Evolutionary conservation across 2,888 invertebrate species (phyloP), one percentile per base, ranked within the genome.

Genomic region (Tetragonula carbonaria): DNA sequence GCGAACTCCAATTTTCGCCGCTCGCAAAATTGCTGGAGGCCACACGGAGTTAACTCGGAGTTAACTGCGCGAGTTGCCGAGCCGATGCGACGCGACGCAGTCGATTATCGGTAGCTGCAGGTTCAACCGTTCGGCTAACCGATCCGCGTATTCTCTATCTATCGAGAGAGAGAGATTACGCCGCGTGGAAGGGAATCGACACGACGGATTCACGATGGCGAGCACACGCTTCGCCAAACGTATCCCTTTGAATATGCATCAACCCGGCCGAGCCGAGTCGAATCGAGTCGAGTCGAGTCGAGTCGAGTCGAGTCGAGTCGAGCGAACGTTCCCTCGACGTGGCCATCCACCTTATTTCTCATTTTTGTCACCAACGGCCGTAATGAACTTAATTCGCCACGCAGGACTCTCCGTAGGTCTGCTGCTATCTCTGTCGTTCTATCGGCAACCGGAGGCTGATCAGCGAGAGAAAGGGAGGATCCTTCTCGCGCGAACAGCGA

Each of bases 401-500:
- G 79, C 86, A 81, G 77, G 74, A 74, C 77, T 83, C 76, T 83
- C 74, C 1, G 45, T 8, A 8, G 8, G 45, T 59, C 75, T 18
- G 71, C 8, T 8, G 73, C 71, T 63, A 67, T 63, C 72, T 65
- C 74, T 16, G 73, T 55, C 67, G 50, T 51, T 33, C 51, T 38
- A 18, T 45, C 50, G 57, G 63, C 57, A 77, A 85, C 66, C 82
- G 63, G 78, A 78, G 80, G 71, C 23, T 68, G 74, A 38, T 66
- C 38, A 55, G n/a, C 51, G 28, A 23, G 45, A 63, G 73, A 70
- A 73, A 78, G 82, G 85, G 76, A 78, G 84, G 84, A 85, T 83
- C 78, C 74, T 85, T 74, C 86, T 89, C 85, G 86, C 87, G 86
- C 89, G 86, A 86, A 89, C 86, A 88, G 85, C 78, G 81, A 87